Evolutionary conservation across 2,797 vertebrate genomes (phyloP).

Genomic region (Onychomys torridus): DNA sequence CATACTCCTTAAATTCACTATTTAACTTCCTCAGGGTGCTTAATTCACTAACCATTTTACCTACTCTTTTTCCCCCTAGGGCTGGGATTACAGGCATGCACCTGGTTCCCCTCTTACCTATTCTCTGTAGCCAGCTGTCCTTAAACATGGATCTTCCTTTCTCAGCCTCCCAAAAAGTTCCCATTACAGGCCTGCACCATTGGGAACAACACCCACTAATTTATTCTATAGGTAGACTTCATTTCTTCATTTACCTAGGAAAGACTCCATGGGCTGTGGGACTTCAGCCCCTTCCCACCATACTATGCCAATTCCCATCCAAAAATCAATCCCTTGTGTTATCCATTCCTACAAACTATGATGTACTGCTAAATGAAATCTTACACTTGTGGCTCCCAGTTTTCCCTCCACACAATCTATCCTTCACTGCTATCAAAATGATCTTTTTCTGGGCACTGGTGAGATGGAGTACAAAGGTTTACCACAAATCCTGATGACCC

Average conservation of each 20-base stretch:
- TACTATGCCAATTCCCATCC: not conserved
- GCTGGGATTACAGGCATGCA: not conserved
- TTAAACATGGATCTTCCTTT: not conserved
- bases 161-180: not conserved
- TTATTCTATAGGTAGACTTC: conserved; percentile 42
- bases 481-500: not conserved
- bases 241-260: conserved; percentile 55
- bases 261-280: conserved; percentile 17
- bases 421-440: conserved; percentile 32
- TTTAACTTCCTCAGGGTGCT: conserved; percentile 44
- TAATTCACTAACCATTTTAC: conserved; percentile 51
- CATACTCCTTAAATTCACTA: conserved; percentile 32
- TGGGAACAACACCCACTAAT: not conserved
- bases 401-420: not conserved
- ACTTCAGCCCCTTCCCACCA: conserved; percentile 15
- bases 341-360: conserved; percentile 28
- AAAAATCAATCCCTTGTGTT: conserved; percentile 54
- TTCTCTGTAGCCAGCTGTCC: not conserved
- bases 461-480: not conserved
- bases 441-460: not conserved
- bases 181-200: not conserved
- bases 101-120: not conserved
- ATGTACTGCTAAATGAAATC: conserved; percentile 59
- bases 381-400: not conserved
- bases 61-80: not conserved